Evolutionary conservation across 2,888 invertebrate genomes (phyloP).

Genomic region (Drosophila paranaensis): DNA sequence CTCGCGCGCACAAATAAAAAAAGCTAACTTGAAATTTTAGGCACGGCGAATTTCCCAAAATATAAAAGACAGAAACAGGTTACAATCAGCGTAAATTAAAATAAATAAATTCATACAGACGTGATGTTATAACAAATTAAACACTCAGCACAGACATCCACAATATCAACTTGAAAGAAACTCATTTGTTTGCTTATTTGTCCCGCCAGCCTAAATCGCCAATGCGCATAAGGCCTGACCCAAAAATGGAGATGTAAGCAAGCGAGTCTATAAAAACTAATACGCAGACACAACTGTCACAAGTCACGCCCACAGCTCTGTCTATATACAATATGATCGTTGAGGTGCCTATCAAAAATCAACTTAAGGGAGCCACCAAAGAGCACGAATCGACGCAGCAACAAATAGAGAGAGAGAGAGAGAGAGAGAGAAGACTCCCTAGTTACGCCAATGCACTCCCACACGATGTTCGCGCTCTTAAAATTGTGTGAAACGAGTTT

Average conservation of each 20-base stretch:
- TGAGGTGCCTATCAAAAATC: conserved; percentile 45
- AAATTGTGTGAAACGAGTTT: conserved; percentile 40
- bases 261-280: conserved; percentile 76
- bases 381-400: conserved; percentile 28
- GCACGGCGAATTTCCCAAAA: no score
- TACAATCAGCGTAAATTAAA: no score
- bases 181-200: conserved; percentile 72
- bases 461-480: conserved; percentile 29
- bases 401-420: conserved; percentile 1
- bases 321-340: conserved; percentile 37
- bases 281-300: conserved; percentile 59
- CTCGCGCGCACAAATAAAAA: no score
- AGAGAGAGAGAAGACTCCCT: not conserved
- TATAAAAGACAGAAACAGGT: no score
- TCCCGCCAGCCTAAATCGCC: conserved; percentile 56
- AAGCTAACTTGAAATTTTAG: no score
- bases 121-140: conserved; percentile 58
- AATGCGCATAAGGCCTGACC: conserved; percentile 66
- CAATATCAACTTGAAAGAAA: conserved; percentile 15
- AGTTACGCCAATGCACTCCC: conserved; percentile 27
- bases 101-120: conserved; percentile 22
- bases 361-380: conserved; percentile 55
- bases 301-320: conserved; percentile 69
- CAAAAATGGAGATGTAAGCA: conserved; percentile 71
- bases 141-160: conserved; percentile 32